phyloP scores from a whole-genome alignment of 2,113 vertebrate species.

The Gracilinanus agilis region DNA sequence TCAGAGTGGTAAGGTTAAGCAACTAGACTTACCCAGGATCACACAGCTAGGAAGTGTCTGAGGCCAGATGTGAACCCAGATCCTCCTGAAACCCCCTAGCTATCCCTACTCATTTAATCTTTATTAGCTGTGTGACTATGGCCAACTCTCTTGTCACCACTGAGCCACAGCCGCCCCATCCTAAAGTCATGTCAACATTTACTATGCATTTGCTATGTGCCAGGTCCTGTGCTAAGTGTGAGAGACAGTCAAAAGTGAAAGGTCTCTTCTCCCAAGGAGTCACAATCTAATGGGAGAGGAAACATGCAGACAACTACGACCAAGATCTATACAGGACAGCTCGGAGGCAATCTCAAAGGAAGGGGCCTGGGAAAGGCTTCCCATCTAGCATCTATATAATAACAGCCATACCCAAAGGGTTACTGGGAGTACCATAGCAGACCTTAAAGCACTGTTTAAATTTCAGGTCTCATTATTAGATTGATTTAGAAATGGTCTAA shows the following conservation, averaged over 20 bases:
- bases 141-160: background rate
- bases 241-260: background rate
- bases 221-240: background rate
- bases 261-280: background rate
- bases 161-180: background rate
- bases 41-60: too few species aligned
- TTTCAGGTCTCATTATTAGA: background rate
- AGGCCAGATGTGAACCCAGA: too few species aligned
- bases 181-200: background rate
- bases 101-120: background rate
- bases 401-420: background rate
- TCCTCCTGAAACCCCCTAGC: too few species aligned
- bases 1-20: too few species aligned
- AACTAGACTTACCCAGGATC: too few species aligned
- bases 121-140: background rate
- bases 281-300: background rate
- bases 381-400: background rate
- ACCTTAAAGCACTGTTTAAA: background rate
- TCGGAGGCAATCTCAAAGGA: background rate
- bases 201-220: background rate
- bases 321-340: background rate
- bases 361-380: background rate
- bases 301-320: background rate
- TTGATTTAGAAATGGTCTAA: background rate
- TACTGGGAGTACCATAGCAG: background rate